phyloP scores from a whole-genome alignment of 2,113 vertebrate species.

The Mionectes macconnelli region DNA sequence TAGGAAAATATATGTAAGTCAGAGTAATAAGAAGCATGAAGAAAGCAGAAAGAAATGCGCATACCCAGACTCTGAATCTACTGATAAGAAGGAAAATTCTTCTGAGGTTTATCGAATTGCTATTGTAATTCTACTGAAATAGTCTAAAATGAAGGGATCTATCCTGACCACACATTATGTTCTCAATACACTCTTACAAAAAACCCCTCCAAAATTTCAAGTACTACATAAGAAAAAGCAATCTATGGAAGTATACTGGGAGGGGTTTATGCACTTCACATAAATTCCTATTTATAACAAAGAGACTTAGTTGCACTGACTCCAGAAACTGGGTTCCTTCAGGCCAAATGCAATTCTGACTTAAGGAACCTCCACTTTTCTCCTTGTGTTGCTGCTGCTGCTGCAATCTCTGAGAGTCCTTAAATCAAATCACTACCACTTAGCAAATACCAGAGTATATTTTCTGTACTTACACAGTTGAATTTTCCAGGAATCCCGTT shows the following conservation, averaged over 20 bases:
- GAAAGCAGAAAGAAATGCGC: background rate
- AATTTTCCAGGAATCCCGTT: background rate
- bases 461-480: background rate
- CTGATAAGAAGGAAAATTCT: background rate
- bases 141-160: background rate
- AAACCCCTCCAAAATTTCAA: background rate
- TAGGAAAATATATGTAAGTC: background rate
- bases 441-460: background rate
- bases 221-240: rapidly evolving
- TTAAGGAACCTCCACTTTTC: background rate
- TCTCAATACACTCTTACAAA: background rate
- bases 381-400: background rate
- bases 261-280: background rate
- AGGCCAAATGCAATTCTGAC: background rate
- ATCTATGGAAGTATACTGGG: background rate
- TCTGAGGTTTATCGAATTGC: background rate
- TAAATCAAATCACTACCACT: background rate
- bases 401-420: background rate
- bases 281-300: background rate
- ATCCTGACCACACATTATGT: background rate
- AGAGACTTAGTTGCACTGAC: background rate
- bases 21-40: background rate
- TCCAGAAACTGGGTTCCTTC: background rate
- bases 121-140: background rate
- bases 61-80: background rate